Percentiles rank a stretch among this genome's conserved stretches.
Conservation (phyloP, 1,140 invertebrate genomes). For the Zeugodacus cucurbitae region DNA sequence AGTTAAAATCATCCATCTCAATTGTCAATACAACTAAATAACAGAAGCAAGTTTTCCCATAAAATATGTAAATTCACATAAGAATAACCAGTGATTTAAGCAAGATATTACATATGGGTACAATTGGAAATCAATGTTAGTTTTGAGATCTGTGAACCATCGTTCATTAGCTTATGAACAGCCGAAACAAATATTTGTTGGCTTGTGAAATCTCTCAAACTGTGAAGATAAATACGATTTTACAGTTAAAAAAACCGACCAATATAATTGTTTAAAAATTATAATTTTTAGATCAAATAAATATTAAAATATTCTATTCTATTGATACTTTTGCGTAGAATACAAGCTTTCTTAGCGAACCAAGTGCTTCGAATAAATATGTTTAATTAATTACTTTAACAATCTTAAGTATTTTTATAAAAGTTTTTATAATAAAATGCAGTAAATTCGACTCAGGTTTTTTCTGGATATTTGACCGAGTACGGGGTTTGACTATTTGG, state of each 20-base stretch:
- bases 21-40: no score
- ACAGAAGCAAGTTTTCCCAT: no score
- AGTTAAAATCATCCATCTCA: no score
- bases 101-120: no score
- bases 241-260: neutral
- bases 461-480: neutral
- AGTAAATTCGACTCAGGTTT: neutral
- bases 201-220: no score
- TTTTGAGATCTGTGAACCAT: no score
- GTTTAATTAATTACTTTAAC: neutral
- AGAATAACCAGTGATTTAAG: no score
- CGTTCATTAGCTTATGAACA: no score
- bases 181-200: no score
- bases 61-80: no score
- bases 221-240: neutral
- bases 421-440: neutral
- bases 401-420: neutral
- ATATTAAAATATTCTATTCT: no score
- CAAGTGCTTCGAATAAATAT: neutral
- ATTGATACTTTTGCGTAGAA: neutral
- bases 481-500: constrained; percentile 11
- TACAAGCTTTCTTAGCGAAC: neutral
- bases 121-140: no score
- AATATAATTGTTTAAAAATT: neutral
- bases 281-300: neutral